Base-by-base conservation (phyloP, 2,797 vertebrate genomes). In the Enteromius anoplus region DNA sequence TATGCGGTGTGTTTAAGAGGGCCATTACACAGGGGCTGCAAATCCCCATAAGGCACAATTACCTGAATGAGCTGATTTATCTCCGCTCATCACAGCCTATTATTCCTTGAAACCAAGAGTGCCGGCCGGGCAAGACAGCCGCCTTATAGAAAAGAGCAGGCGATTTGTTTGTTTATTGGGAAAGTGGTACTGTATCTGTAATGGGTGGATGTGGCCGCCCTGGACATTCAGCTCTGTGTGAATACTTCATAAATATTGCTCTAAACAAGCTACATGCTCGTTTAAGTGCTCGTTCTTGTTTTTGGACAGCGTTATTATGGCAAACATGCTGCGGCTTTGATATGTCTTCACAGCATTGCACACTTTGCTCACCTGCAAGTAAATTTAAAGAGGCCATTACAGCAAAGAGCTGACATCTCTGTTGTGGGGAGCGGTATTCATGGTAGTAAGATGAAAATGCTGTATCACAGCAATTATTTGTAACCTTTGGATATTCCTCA, bases 31-130 rank as follows among this genome's bases (percentile, higher is more conserved):
- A 84, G 75, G 84, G 82, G 72, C 85, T 66, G 82, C 71, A 85
- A 91, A 89, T 82, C 85, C 89, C 89, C 88, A 85, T 79, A 88
- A 86, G 89, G 86, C 88, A 89, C 85, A 90, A 90, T 90, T 89
- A 91, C 87, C 83, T 80, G 83, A 89, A 88, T 78, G 84, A 87
- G 77, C 86, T 86, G 82, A 88, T 83, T 87, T 90, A 89, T 87
- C 72, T 84, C 78, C 79, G 68, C 84, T 87, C 88, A 88, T 86
- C 85, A 87, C 19, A 42, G 60, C 69, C 69, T 68, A 76, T 82
- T 85, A 82, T 87, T 85, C 78, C 75, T 75, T 66, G n/a, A 73
- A 77, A 60, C 55, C 55, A 72, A 79, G 66, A 79, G 64, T 64
- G 60, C 82, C 83, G 78, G 83, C 34, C 42, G 42, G 49, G 73